These are phyloP conservation scores for Ophioninae sp. DNA, from an alignment of 2,888 invertebrate species.

Conservation along the genomic window DNA sequence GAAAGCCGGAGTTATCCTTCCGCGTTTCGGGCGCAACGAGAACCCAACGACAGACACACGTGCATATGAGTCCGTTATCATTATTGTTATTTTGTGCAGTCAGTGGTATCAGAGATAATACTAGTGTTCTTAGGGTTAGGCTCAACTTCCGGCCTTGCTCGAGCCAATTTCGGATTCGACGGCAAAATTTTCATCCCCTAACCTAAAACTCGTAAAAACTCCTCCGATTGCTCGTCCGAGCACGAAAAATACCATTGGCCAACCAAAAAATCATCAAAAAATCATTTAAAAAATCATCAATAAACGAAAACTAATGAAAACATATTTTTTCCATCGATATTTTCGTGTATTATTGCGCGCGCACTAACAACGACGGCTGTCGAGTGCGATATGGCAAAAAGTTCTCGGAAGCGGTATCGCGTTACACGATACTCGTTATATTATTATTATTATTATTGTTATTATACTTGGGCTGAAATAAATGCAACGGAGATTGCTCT, in stretches of 20 bases:
- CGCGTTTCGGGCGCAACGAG: conserved; percentile 52
- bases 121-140: conserved; percentile 11
- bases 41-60: conserved; percentile 30
- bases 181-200: neutral
- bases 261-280: too few relatives aligned
- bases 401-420: neutral
- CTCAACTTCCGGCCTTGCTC: conserved; percentile 12
- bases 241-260: neutral
- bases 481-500: conserved; percentile 33
- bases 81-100: conserved; percentile 40
- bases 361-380: neutral
- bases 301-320: neutral
- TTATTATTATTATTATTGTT: conserved; percentile 23
- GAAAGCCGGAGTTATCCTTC: conserved; percentile 57
- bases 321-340: neutral
- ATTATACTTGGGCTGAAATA: conserved; percentile 5
- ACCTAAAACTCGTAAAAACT: neutral
- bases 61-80: conserved; percentile 35
- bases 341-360: neutral
- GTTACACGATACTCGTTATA: conserved; percentile 13
- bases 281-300: too few relatives aligned
- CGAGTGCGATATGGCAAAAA: neutral
- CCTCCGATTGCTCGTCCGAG: too few relatives aligned
- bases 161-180: neutral
- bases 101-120: conserved; percentile 13